phyloP scores from a whole-genome alignment of 2,888 invertebrate genomes.

The Frankliniella fusca region DNA sequence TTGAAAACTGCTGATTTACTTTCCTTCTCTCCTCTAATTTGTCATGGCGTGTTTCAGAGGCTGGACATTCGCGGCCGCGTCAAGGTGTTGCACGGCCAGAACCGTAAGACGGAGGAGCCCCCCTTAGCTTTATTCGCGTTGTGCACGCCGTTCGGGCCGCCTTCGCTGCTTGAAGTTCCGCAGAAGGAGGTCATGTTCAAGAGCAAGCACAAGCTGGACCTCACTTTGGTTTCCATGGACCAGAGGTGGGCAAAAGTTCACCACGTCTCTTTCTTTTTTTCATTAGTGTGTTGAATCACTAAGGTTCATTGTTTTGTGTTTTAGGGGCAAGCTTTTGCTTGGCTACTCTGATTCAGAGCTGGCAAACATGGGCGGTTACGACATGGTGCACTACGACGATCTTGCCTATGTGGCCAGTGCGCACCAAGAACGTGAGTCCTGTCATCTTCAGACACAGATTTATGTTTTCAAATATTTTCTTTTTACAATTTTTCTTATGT shows the following conservation, averaged over 20 bases:
- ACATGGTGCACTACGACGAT: slow-evolving; percentile 96
- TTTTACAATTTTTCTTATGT: slow-evolving; percentile 27
- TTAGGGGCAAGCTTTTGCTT: slow-evolving; percentile 87
- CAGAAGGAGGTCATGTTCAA: slow-evolving; percentile 99
- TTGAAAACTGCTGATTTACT: no score
- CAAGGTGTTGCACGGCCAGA: slow-evolving; percentile 93
- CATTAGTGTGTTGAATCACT: slow-evolving; percentile 24
- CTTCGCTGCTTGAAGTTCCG: slow-evolving; percentile 91
- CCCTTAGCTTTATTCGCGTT: slow-evolving; percentile 94
- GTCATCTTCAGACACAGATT: slow-evolving; percentile 31
- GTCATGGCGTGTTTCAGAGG: slow-evolving; percentile 59
- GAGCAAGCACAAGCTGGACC: slow-evolving; percentile 97
- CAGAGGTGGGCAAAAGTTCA: slow-evolving; percentile 60
- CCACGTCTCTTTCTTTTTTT: slow-evolving; percentile 32
- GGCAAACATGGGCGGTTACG: slow-evolving; percentile 92
- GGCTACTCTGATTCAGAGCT: slow-evolving; percentile 91
- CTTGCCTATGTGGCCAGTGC: slow-evolving; percentile 96
- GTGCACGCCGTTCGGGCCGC: slow-evolving; percentile 98
- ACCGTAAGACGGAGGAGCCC: slow-evolving; percentile 88
- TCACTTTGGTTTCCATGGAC: slow-evolving; percentile 95
- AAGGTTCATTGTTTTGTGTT: slow-evolving; percentile 40
- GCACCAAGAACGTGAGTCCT: slow-evolving; percentile 92
- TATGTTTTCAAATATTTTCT: slow-evolving; percentile 34
- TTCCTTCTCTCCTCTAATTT: no score
- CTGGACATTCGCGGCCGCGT: slow-evolving; percentile 96